Base-by-base conservation (phyloP, 2,113 vertebrate genomes). In the Dromiciops gliroides region DNA sequence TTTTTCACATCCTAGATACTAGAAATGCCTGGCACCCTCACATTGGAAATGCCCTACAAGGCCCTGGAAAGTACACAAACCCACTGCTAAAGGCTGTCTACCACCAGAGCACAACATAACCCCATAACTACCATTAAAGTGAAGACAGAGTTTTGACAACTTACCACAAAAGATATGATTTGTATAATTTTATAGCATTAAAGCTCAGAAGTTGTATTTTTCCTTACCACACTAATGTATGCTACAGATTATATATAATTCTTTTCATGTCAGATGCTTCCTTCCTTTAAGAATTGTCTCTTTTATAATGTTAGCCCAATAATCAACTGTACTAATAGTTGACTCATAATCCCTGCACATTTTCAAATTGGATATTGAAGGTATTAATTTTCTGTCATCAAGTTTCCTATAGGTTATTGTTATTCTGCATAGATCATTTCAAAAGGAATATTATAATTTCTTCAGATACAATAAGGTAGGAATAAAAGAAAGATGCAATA, bases 21-120 rank as follows among this genome's bases (percentile, higher is more conserved):
- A 19, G 60, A 19, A n/a, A n/a, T n/a, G 60, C 37, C 25, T 22
- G 14, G 0, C 16, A 22, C 2, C n/a, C 53, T 19, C 37, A 6
- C 19, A 0, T 28, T 44, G 50, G 52, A 0, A 25, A 22, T 60
- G 24, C 53, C n/a, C 1, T 22, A 25, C 26, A 0, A 8, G 60
- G 67, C n/a, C 19, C n/a, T 0, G 19, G 23, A 44, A 44, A 37
- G 3, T 37, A 4, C 10, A 0, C 56, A 67, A 12, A 26, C 11
- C 11, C 10, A 10, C 25, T 28, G 9, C 26, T 31, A 14, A 67
- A 23, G 67, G n/a, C 67, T 23, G 37, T n/a, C 37, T 44, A 16
- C 60, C n/a, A 5, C 37, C n/a, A 8, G 67, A 44, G 19, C 67
- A 6, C 31, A 19, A 19, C 14, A 5, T n/a, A 19, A 75, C 60